Percentiles rank a stretch among this genome's conserved stretches.
Evolutionary conservation across 2,797 vertebrate genomes (phyloP).

Genomic region (Numenius phaeopus): DNA sequence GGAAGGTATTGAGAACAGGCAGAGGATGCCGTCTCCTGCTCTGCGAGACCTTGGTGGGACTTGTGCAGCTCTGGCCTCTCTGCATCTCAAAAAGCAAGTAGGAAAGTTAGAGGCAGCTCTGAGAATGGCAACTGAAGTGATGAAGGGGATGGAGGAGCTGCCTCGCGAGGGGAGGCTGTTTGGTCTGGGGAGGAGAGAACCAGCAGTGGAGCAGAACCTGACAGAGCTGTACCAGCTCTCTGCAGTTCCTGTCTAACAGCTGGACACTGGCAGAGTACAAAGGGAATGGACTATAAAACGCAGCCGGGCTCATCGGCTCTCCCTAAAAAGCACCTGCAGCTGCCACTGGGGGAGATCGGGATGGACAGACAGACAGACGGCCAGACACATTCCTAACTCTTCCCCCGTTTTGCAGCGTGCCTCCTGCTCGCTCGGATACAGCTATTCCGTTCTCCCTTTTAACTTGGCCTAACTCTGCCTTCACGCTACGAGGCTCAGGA

Average conservation of each 20-base stretch:
- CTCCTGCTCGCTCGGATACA: neutral
- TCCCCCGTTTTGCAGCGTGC: neutral
- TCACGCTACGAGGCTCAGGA: neutral
- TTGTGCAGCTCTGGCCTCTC: neutral
- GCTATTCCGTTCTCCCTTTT: neutral
- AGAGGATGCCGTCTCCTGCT: neutral
- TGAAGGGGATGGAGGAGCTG: neutral
- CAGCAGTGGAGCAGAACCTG: neutral
- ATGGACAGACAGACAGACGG: neutral
- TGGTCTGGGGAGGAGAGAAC: neutral
- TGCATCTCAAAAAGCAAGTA: neutral
- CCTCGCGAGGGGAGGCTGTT: neutral
- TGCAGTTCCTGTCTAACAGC: neutral
- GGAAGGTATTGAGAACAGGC: neutral
- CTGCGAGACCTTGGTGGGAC: neutral
- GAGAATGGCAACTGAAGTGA: neutral
- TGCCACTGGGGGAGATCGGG: neutral
- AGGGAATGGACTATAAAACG: neutral
- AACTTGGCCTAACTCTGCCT: neutral
- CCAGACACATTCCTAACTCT: neutral
- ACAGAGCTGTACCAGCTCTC: neutral
- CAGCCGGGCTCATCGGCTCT: neutral
- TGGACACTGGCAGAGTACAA: neutral
- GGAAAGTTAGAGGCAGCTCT: neutral
- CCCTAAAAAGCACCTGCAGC: neutral